phyloP scores from a whole-genome alignment of 2,888 invertebrate species.

The Epistrophe eligans region DNA sequence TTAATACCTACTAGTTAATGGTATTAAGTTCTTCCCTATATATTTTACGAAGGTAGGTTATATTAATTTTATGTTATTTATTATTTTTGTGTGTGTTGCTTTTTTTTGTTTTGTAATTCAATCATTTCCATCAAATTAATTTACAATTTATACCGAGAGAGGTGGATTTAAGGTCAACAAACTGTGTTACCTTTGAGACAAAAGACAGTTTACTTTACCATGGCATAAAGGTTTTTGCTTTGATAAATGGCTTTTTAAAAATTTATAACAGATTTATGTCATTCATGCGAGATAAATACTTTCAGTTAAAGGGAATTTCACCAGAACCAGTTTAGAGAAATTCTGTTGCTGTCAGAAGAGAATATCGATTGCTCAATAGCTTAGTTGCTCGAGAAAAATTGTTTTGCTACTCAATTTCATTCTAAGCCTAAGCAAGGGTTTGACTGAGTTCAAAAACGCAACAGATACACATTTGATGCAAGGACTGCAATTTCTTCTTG shows the following conservation, averaged over 20 bases:
- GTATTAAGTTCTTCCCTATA: background rate
- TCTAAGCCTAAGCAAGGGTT: too few species aligned
- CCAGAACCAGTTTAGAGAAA: background rate
- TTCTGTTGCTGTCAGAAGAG: background rate
- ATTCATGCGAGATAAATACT: background rate
- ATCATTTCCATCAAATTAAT: constrained; percentile 43
- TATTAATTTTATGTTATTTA: constrained; percentile 13
- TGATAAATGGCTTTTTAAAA: constrained; percentile 15
- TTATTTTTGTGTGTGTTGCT: constrained; percentile 1
- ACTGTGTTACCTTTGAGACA: constrained; percentile 18
- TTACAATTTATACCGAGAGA: constrained; percentile 36
- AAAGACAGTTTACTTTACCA: background rate
- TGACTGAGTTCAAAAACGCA: too few species aligned
- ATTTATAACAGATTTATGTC: constrained; percentile 13
- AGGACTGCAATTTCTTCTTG: too few species aligned
- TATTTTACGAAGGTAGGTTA: background rate
- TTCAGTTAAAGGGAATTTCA: constrained; percentile 2
- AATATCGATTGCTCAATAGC: too few species aligned
- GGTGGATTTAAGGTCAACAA: constrained; percentile 30
- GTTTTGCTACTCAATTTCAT: too few species aligned
- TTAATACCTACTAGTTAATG: constrained; percentile 12
- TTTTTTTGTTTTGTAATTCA: constrained; percentile 7
- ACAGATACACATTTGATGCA: too few species aligned
- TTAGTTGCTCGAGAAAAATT: too few species aligned
- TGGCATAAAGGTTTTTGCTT: constrained; percentile 8